A percentile compares a stretch with the other conserved stretches of the same genome.
Evolutionary conservation across 2,888 invertebrate genomes (phyloP).

Genomic region (Cephalotes varians): DNA sequence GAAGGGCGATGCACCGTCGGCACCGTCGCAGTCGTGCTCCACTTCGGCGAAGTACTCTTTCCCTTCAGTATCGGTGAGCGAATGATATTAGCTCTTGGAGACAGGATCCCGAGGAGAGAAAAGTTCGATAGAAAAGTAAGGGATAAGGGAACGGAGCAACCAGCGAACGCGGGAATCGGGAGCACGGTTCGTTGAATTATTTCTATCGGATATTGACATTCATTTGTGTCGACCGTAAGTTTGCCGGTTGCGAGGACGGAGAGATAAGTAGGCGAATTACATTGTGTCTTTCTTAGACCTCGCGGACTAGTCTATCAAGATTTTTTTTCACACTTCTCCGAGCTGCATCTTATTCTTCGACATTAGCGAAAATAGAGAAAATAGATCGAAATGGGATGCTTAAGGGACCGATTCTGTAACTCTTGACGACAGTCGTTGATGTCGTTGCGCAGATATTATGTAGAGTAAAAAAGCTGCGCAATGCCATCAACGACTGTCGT

Average conservation of each 20-base stretch:
- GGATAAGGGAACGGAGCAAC: conserved; percentile 40
- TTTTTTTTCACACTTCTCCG: conserved; percentile 16
- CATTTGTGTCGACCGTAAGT: conserved; percentile 56
- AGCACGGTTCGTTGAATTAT: conserved; percentile 68
- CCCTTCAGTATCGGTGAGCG: conserved; percentile 54
- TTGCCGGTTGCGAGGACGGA: conserved; percentile 55
- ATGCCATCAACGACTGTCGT: too few relatives aligned
- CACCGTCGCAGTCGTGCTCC: conserved; percentile 40
- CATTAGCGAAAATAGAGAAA: not conserved
- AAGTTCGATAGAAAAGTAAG: conserved; percentile 56
- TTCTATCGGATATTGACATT: conserved; percentile 68
- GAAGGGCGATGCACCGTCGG: conserved; percentile 32
- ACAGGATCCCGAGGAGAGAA: conserved; percentile 62
- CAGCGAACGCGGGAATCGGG: conserved; percentile 33
- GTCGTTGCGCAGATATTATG: too few relatives aligned
- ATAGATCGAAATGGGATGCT: not conserved
- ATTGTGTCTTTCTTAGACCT: conserved; percentile 54
- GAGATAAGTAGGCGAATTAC: conserved; percentile 64
- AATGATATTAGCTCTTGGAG: conserved; percentile 67
- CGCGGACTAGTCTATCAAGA: conserved; percentile 10
- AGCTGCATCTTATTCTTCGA: not conserved
- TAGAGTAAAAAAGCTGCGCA: too few relatives aligned
- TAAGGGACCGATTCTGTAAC: too few relatives aligned
- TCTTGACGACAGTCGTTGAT: too few relatives aligned
- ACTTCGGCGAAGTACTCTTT: conserved; percentile 32